Evolutionary conservation across 2,113 vertebrate species (phyloP), one percentile per base, ranked within the genome.

Genomic region (Notechis scutatus): DNA sequence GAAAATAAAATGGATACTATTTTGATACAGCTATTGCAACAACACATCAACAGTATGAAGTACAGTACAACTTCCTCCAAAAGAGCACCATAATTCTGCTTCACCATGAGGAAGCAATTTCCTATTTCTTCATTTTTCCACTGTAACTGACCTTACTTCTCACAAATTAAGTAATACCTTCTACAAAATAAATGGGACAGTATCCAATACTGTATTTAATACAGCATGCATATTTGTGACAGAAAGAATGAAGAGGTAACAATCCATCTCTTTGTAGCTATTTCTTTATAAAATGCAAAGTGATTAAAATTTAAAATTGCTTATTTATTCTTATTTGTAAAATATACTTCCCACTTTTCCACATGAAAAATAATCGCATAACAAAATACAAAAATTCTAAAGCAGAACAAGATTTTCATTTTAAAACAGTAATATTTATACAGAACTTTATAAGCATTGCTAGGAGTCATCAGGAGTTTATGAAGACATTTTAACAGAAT

Each of bases 51-150:
- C 45, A 39, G 6, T 92, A 55, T 4, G 9, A 93, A 34, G 90
- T 94, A 47, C 95, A 34, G 91, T 93, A 50, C 95, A 96, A 94
- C 89, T 91, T 90, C 96, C 96, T 97, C 97, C 97, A 95, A 93
- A 94, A 94, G 93, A 94, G 3, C 1, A 87, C 20, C 15, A 89
- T 92, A 47, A 87, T 95, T 23, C 81, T 54, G 2, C 47, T 96
- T 81, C 55, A 85, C 94, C 64, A 23, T 93, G 88, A 94, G 96
- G 42, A 91, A 93, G 93, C 50, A 9, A 90, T 69, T 93, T 94
- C 59, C 91, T 93, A 7, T 90, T 81, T 47, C 15, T 54, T 24
- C 34, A 21, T 85, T 55, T 81, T 42, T 81, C 74, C 18, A 21
- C 18, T 39, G 18, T 69, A 69, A 18, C 64, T 34, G 29, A 90